Base-by-base conservation (phyloP, 92 coral and sea anemone genomes). In the Parazoanthus swiftii region DNA sequence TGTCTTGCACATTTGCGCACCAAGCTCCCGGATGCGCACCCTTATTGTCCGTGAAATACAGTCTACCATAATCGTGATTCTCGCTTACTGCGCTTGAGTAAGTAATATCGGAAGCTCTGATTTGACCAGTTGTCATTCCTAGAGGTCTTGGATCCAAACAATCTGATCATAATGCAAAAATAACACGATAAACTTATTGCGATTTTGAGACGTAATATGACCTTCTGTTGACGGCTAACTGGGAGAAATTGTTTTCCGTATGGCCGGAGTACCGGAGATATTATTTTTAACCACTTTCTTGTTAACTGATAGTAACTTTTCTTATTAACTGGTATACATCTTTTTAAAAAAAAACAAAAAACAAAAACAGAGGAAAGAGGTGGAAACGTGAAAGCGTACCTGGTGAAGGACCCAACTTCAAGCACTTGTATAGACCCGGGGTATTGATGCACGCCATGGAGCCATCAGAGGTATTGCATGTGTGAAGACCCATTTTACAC, bases 51-150 rank as follows among this genome's bases (percentile, higher is more conserved):
- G 0, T 65, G 85, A 7, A 36, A 18, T 20, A 8, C 70, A 65
- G 51, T 63, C 75, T 81, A 23, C 74, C 36, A 65, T 81, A 35
- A 10, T 67, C 18, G 54, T 0, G 16, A 4, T 8, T 6, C 14
- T 35, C 18, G 39, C 6, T 5, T 15, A 2, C 5, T 59, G 8
- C 46, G 58, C 85, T 81, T 63, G 85, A 81, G 74, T 36, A 81
- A 10, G 54, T 59, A 38, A 81, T 81, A 38, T 81, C 85, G 11
- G 74, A 36, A 23, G 37, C 35, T 23, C 13, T 81, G 10, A 81
- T 23, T 81, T 81, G 85, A 26, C 85, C 85, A 8, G 74, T 58
- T 21, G 26, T 42, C 85, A 81, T 81, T 81, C 85, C 85, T 10
- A 63, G 85, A 37, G 75, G 85, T 81, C 56, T 81, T 4, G 85